Base-by-base conservation (phyloP, 2,113 vertebrate genomes). In the Datnioides undecimradiatus region DNA sequence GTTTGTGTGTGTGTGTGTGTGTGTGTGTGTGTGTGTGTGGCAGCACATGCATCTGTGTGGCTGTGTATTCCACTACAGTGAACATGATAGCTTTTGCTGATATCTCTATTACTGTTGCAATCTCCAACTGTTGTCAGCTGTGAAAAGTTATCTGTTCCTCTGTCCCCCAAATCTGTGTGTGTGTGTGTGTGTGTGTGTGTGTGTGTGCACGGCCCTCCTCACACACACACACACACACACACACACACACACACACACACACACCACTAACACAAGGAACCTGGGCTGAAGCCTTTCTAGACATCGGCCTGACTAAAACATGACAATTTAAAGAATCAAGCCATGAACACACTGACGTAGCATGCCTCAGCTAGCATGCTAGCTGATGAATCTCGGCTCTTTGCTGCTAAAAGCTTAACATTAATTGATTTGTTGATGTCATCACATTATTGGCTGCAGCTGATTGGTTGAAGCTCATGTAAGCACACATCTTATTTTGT, bases 1-100 rank as follows among this genome's bases (percentile, higher is more conserved):
- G 48, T 64, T 29, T 62, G 19, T 48, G 41, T 49, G 14, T 36
- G 36, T 64, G 6, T 64, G 33, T 41, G 17, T 54, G 27, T 25
- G 27, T 19, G 34, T 36, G 31, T 6, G 1, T 27, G 68, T 41
- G n/a, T 63, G 33, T 43, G 23, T 29, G n/a, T 41, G 29, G 27
- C 14, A 7, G 19, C 16, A 31, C n/a, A 25, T 76, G 55, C n/a
- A 38, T 80, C 43, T 23, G 46, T 57, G 63, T 78, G 34, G 16
- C 48, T 55, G 62, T 77, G 72, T 57, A 72, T 71, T 84, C 71
- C 83, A 89, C 86, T 60, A 69, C 63, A 86, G 65, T 74, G 76
- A 86, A 62, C 76, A 80, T 68, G 70, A 90, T 85, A 33, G 83
- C 76, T 85, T 76, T 54, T 54, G 58, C 71, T 88, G 73, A 80